A percentile compares a stretch with the other conserved stretches of the same genome.
Evolutionary conservation across 2,113 vertebrate species (phyloP).

Genomic region (Pomatostomus ruficeps): DNA sequence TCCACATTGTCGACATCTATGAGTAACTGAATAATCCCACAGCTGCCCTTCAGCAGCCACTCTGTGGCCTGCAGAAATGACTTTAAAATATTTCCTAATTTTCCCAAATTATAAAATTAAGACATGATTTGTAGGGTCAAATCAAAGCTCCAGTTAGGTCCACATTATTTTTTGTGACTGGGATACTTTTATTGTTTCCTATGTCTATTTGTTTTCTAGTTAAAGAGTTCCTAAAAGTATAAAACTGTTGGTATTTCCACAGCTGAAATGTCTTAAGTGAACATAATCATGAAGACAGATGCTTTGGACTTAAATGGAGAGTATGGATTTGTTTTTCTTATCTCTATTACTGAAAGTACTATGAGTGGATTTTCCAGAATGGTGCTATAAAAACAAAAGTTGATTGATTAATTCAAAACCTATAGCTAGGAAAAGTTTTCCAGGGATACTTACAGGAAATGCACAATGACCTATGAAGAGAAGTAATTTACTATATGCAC

Average conservation of each 20-base stretch:
- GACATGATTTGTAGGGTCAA: not conserved
- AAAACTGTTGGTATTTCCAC: not conserved
- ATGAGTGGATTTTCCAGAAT: slow-evolving; percentile 69
- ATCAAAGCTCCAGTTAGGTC: not conserved
- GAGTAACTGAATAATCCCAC: not conserved
- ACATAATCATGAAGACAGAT: slow-evolving; percentile 59
- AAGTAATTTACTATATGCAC: not conserved
- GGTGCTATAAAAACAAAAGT: slow-evolving; percentile 67
- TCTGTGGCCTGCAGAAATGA: not conserved
- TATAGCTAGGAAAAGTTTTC: slow-evolving; percentile 43
- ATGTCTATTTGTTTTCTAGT: not conserved
- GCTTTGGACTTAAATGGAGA: slow-evolving; percentile 63
- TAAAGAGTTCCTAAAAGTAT: not conserved
- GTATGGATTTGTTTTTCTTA: slow-evolving; percentile 66
- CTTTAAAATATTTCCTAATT: not conserved
- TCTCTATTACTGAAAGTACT: slow-evolving; percentile 68
- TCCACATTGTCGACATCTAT: not conserved
- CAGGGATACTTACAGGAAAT: slow-evolving; percentile 44
- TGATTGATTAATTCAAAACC: slow-evolving; percentile 71
- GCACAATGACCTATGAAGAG: not conserved
- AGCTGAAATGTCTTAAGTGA: slow-evolving; percentile 7
- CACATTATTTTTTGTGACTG: not conserved
- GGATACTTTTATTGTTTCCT: not conserved
- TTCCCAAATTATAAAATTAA: not conserved
- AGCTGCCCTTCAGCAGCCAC: not conserved